phyloP scores from a whole-genome alignment of 2,113 vertebrate genomes.

The Theristicus caerulescens region DNA sequence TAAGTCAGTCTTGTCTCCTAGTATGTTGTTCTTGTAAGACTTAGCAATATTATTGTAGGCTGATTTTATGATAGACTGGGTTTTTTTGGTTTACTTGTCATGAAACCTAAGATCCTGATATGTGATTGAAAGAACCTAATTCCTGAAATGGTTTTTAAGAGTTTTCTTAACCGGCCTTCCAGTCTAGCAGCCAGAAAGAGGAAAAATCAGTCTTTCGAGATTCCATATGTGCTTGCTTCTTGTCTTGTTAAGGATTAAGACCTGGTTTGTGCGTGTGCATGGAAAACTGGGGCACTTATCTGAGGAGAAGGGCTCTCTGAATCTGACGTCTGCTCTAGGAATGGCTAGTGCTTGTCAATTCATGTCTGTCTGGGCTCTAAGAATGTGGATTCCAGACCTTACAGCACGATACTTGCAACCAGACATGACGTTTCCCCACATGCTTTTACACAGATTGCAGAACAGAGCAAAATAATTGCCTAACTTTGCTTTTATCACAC shows the following conservation, averaged over 20 bases:
- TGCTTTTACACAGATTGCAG: slow-evolving; percentile 14
- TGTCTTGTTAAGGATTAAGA: background rate
- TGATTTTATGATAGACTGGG: background rate
- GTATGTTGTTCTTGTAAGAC: background rate
- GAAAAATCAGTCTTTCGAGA: background rate
- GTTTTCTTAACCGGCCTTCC: background rate
- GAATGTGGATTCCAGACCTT: slow-evolving; percentile 20
- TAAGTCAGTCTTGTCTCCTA: background rate
- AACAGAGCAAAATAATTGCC: slow-evolving; percentile 40
- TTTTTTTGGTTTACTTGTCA: background rate
- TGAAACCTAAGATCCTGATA: background rate
- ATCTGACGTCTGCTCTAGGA: background rate
- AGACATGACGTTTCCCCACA: slow-evolving; percentile 19
- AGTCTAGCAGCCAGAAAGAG: background rate
- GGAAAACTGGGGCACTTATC: background rate
- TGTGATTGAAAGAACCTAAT: background rate
- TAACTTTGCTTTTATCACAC: slow-evolving; percentile 35
- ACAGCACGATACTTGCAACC: background rate
- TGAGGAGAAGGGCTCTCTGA: background rate
- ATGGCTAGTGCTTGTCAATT: slow-evolving; percentile 39
- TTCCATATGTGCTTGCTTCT: background rate
- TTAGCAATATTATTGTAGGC: background rate
- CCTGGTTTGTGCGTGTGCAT: background rate
- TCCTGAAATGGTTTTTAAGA: background rate
- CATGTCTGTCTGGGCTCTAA: slow-evolving; percentile 1